phyloP scores from a whole-genome alignment of 1,140 invertebrate genomes.

The Lamellibrachia luymesi region DNA sequence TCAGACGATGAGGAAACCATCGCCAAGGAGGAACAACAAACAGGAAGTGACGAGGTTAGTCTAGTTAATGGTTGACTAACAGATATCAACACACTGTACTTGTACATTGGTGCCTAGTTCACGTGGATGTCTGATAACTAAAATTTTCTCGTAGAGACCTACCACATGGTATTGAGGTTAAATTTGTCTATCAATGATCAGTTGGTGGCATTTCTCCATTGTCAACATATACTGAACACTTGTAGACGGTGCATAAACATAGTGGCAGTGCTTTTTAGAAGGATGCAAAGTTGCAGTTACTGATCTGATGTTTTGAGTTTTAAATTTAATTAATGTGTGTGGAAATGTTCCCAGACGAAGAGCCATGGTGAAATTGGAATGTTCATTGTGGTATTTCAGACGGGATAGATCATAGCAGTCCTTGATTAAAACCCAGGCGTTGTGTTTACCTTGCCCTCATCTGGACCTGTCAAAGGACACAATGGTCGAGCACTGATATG shows the following conservation, averaged over 20 bases:
- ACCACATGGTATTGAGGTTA: not conserved
- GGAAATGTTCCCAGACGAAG: not conserved
- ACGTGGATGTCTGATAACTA: not conserved
- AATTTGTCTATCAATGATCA: not conserved
- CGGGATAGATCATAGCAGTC: not conserved
- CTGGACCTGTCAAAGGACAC: not conserved
- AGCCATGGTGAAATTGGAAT: not conserved
- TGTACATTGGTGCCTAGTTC: not conserved
- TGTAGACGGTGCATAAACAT: too few species aligned
- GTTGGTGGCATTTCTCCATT: not conserved
- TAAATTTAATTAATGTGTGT: not conserved
- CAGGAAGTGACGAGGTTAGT: slow-evolving; percentile 55
- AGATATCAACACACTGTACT: not conserved
- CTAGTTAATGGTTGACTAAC: not conserved
- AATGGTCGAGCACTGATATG: not conserved
- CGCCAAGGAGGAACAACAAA: slow-evolving; percentile 79
- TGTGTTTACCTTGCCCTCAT: not conserved
- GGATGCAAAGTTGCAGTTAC: not conserved
- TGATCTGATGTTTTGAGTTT: not conserved
- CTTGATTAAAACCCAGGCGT: slow-evolving; percentile 4
- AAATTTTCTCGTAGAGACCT: not conserved
- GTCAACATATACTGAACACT: too few species aligned
- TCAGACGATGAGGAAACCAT: slow-evolving; percentile 96
- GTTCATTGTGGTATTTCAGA: not conserved
- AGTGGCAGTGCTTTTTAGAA: too few species aligned